These are phyloP conservation scores for Strigamia maritima DNA, from an alignment of 2,888 invertebrate genomes.

Conservation along the genomic window DNA sequence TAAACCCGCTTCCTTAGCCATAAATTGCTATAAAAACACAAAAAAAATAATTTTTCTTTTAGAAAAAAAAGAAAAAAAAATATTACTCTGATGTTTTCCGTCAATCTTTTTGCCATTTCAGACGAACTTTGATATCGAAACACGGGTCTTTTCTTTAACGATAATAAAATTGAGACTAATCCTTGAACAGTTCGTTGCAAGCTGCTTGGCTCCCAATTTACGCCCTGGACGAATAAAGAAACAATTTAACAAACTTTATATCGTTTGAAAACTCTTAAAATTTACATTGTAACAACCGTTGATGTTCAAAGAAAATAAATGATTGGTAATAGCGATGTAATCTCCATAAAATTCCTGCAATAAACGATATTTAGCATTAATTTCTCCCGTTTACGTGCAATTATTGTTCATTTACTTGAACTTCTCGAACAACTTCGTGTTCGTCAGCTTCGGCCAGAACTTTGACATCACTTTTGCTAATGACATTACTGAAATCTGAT, in stretches of 20 bases:
- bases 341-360: constrained; percentile 92
- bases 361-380: neutral
- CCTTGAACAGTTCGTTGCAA: constrained; percentile 80
- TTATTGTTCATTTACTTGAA: constrained; percentile 55
- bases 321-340: constrained; percentile 86
- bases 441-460: constrained; percentile 95
- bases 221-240: constrained; percentile 50
- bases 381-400: neutral
- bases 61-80: neutral
- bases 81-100: constrained; percentile 69
- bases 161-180: constrained; percentile 76
- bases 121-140: constrained; percentile 87
- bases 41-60: neutral
- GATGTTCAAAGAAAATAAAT: constrained; percentile 68
- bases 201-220: constrained; percentile 72
- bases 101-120: constrained; percentile 75
- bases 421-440: constrained; percentile 93
- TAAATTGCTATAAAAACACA: constrained; percentile 61
- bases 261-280: neutral
- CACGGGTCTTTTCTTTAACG: constrained; percentile 83
- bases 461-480: constrained; percentile 95
- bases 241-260: neutral
- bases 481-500: constrained; percentile 93
- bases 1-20: constrained; percentile 80
- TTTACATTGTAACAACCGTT: constrained; percentile 48